Evolutionary conservation across 2,888 invertebrate genomes (phyloP).

Genomic region (Dermolepida albohirtum): DNA sequence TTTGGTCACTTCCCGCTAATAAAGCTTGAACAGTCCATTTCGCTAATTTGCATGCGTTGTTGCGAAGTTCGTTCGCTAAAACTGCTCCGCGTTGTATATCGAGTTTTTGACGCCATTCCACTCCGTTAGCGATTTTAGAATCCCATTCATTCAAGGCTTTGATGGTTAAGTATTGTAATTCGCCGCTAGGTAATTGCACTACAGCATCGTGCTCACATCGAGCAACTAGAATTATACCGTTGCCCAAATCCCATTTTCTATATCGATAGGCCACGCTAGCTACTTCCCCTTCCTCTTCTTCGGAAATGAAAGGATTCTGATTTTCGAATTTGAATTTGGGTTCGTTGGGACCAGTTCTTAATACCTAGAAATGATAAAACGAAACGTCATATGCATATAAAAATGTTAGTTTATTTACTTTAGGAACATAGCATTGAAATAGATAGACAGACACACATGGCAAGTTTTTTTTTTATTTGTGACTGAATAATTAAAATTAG

Average conservation of each 20-base stretch:
- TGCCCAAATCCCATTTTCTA: slow-evolving; percentile 96
- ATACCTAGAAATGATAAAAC: slow-evolving; percentile 58
- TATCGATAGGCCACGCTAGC: slow-evolving; percentile 97
- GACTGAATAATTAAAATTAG: too few relatives aligned
- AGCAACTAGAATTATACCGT: slow-evolving; percentile 89
- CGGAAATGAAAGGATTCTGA: slow-evolving; percentile 92
- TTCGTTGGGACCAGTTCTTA: slow-evolving; percentile 77
- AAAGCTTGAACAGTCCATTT: slow-evolving; percentile 98
- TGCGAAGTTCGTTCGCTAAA: slow-evolving; percentile 96
- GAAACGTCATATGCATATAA: too few relatives aligned
- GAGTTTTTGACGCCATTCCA: slow-evolving; percentile 98
- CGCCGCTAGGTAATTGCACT: slow-evolving; percentile 86
- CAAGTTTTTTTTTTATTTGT: too few relatives aligned
- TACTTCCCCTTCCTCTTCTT: slow-evolving; percentile 92
- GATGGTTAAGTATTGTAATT: slow-evolving; percentile 92
- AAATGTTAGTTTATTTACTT: too few relatives aligned
- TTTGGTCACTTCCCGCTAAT: slow-evolving; percentile 91
- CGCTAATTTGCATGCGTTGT: slow-evolving; percentile 99
- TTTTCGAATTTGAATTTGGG: slow-evolving; percentile 90
- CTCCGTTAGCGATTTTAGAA: slow-evolving; percentile 93
- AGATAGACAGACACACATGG: too few relatives aligned
- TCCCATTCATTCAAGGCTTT: slow-evolving; percentile 99
- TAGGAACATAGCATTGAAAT: too few relatives aligned
- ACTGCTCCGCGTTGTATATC: slow-evolving; percentile 99
- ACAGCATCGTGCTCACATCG: slow-evolving; percentile 98